Percentiles rank a stretch among this genome's conserved stretches.
Conservation (phyloP, 2,888 invertebrate species). For the Alsophila aescularia region DNA sequence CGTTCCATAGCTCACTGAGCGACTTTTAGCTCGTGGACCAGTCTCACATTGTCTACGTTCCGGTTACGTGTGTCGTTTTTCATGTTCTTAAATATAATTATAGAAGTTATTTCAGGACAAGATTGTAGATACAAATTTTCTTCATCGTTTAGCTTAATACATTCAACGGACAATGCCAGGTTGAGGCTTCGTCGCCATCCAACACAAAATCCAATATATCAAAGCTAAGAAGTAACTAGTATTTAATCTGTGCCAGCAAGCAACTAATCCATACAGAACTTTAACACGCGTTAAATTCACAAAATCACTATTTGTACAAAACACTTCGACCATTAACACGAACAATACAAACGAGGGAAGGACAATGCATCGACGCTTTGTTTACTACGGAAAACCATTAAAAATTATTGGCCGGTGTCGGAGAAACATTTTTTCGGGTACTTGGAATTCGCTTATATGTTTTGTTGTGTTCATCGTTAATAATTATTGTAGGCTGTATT, state of each 20-base stretch:
- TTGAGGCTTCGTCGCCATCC: no score
- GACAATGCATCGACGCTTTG: constrained; percentile 65
- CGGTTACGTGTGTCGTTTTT: no score
- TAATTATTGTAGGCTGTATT: constrained; percentile 44
- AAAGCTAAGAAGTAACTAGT: no score
- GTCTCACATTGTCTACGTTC: no score
- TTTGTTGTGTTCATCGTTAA: constrained; percentile 46
- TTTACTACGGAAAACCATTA: constrained; percentile 76
- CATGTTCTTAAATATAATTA: no score
- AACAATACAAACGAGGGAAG: constrained; percentile 60
- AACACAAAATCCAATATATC: neutral
- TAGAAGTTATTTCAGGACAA: no score
- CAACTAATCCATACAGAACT: constrained; percentile 30
- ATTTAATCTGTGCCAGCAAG: constrained; percentile 32
- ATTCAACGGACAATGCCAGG: no score
- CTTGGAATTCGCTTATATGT: constrained; percentile 56
- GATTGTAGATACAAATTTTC: no score
- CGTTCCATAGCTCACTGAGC: no score
- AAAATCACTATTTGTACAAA: constrained; percentile 70
- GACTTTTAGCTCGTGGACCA: no score
- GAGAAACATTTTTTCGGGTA: constrained; percentile 59
- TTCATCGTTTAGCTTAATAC: no score
- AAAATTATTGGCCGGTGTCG: constrained; percentile 61
- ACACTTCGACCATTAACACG: constrained; percentile 65
- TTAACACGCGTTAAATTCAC: constrained; percentile 69